Evolutionary conservation across 2,888 invertebrate species (phyloP), one percentile per base, ranked within the genome.

Genomic region (Epirrita christyi): DNA sequence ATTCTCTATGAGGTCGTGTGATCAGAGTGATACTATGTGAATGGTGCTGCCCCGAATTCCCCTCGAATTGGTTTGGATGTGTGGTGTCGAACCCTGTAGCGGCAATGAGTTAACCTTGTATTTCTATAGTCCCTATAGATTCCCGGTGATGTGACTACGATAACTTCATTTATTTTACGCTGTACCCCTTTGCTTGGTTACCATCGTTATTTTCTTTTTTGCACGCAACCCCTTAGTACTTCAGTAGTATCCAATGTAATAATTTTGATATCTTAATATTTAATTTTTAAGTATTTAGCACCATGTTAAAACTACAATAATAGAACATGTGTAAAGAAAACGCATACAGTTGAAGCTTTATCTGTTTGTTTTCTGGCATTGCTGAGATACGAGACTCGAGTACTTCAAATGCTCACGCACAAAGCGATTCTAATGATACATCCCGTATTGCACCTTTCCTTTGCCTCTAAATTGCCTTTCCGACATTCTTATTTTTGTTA

Each of bases 361-460:
- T 88, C 90, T 91, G 91, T 91, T 92, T 92, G 89, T 92, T 92
- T 92, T 92, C 92, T 92, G 91, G 89, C 90, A 92, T 90, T 83
- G 88, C 89, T 88, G 87, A 81, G 77, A 80, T 77, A 70, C 73
- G 73, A 80, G 80, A 85, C 81, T 77, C 78, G 78, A 57, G 50
- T 62, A 80, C 76, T 76, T 76, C 72, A 70, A 63, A 69, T 65
- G 76, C 73, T 80, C 78, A 77, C 77, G 74, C 77, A 80, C 80
- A 72, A 73, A 65, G 75, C 73, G 72, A 73, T 69, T 71, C 68
- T 63, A 73, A 74, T 67, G 72, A 73, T 76, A 76, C 64, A 71
- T 70, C 73, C 85, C 72, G 52, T 83, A 83, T 70, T 74, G 90
- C 91, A 90, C 91, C 90, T 84, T 59, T 88, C 88, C 88, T 78